Evolutionary conservation across 2,888 invertebrate genomes (phyloP), one percentile per base, ranked within the genome.

Genomic region (Drosophila tripunctata): DNA sequence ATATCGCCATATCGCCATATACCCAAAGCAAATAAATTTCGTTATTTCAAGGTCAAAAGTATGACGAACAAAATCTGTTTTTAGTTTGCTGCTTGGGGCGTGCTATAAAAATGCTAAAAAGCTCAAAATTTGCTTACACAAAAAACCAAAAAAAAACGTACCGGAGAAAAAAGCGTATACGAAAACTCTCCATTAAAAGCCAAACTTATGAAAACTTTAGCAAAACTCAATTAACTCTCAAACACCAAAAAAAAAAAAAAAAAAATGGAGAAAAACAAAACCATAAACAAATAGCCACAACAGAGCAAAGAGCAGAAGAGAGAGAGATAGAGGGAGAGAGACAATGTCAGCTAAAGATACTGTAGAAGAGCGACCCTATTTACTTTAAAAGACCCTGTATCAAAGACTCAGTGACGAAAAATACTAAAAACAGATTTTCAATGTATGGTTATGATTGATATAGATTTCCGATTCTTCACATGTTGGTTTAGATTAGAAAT

Each of bases 11-110:
- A 60, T 55, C 51, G 60, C 51, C 68, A 68, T 66, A 68, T 64
- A n/a, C n/a, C 27, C 56, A 79, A 73, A 73, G 58, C 62, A 74
- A 77, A 74, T 63, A 36, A n/a, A 52, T 85, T 79, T 85, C 71
- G 44, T 64, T 82, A 61, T 72, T 79, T 86, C 83, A 86, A 81
- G 86, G 81, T 83, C 80, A 74, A 7, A 50, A 48, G 62, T 70
- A 63, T 75, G 61, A 66, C 68, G 75, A 60, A 72, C 69, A 63
- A 77, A 80, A 61, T 86, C 80, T 83, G 80, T 80, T 83, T 83
- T 80, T 83, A 78, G 84, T 80, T 77, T 41, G 64, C 27, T 55
- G 54, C 36, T 41, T 12, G 36, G 35, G 52, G 7, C 33, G 21
- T 27, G 55, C 55, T 35, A 51, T 60, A 75, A 71, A 73, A 75